These are phyloP conservation scores for Alca torda DNA, from an alignment of 2,797 vertebrate species.

Conservation along the genomic window DNA sequence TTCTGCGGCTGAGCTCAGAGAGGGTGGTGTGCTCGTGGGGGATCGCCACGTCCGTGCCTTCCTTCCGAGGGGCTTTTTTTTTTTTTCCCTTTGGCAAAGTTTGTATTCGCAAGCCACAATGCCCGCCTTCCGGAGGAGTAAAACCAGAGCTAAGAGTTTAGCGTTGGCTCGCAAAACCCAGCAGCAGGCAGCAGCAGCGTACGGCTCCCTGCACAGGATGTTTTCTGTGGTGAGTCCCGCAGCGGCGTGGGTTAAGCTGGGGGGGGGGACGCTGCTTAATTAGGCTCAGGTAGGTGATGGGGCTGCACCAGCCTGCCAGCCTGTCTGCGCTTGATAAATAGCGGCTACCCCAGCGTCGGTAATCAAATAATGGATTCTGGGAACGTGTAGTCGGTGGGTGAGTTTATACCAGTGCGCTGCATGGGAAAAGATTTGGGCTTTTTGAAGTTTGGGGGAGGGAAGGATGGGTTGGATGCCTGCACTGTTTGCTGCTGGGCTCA, in stretches of 20 bases:
- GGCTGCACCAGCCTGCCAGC: not conserved
- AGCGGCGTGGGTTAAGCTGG: not conserved
- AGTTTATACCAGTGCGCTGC: not conserved
- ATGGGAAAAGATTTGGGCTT: not conserved
- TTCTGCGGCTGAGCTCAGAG: not conserved
- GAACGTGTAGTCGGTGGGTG: not conserved
- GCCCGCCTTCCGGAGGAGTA: constrained; percentile 76
- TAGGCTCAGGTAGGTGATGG: not conserved
- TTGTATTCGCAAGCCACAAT: constrained; percentile 37
- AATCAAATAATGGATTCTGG: not conserved
- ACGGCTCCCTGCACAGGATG: constrained; percentile 80
- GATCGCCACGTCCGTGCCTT: not conserved
- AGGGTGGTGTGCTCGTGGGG: not conserved
- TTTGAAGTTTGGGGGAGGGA: not conserved
- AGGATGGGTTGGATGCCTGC: not conserved
- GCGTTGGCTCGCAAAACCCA: constrained; percentile 78
- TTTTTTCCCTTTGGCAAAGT: not conserved
- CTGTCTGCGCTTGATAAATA: not conserved
- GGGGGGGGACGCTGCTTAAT: not conserved
- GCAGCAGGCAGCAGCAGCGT: constrained; percentile 78
- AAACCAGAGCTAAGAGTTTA: constrained; percentile 78
- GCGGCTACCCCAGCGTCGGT: not conserved
- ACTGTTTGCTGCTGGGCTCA: not conserved
- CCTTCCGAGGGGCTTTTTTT: not conserved
- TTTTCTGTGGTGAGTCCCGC: constrained; percentile 79